These are phyloP conservation scores for Xerus rutilus DNA, from an alignment of 2,797 vertebrate species.

Conservation along the genomic window DNA sequence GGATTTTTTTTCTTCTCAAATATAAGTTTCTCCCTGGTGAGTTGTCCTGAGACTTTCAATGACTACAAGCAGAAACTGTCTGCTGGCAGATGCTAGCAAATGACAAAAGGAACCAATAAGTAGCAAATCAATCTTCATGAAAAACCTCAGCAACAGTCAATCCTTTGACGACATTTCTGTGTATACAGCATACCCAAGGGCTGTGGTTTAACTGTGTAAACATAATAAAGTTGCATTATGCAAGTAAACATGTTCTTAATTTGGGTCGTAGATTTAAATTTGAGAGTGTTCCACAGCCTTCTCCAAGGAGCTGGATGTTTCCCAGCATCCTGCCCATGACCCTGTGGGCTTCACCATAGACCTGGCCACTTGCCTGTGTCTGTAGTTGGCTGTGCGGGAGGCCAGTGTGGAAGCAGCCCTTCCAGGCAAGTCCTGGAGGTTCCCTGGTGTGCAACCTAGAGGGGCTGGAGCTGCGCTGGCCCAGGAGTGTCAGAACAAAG, in stretches of 20 bases:
- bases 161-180: neutral
- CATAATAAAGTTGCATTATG: neutral
- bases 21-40: neutral
- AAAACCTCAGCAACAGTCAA: neutral
- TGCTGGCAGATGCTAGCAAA: neutral
- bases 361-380: neutral
- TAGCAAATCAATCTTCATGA: neutral
- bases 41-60: neutral
- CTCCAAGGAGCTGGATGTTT: neutral
- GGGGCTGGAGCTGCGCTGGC: accelerated
- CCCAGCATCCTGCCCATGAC: neutral
- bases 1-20: neutral
- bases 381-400: neutral
- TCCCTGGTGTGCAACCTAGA: accelerated
- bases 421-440: accelerated
- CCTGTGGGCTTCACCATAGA: neutral
- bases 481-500: neutral
- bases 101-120: neutral
- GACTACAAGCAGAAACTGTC: neutral
- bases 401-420: neutral
- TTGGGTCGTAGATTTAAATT: neutral
- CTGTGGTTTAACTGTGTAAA: conserved; percentile 25
- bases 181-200: neutral
- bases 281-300: neutral
- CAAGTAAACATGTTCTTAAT: neutral